Conservation (phyloP, 1,140 invertebrate species). For the Bombus waltoni region DNA sequence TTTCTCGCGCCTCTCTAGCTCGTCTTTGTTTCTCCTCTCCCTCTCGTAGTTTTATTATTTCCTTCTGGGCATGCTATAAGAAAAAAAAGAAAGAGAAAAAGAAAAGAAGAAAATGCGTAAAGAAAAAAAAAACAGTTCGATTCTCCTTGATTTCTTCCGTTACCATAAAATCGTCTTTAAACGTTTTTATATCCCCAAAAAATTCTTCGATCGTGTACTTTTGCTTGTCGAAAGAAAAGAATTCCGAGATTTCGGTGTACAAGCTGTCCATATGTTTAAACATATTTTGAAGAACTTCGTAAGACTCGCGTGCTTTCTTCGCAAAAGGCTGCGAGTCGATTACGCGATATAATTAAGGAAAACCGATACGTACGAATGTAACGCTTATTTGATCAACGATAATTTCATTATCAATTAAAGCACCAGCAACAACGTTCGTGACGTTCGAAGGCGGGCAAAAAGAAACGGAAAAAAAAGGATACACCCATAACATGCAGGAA, state of each 20-base stretch:
- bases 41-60: conserved; percentile 93
- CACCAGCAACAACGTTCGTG: too few relatives aligned
- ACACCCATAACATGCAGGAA: conserved; percentile 93
- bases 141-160: background rate
- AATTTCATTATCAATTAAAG: too few relatives aligned
- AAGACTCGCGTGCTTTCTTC: conserved; percentile 91
- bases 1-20: conserved; percentile 92
- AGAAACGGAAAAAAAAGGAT: conserved; percentile 79
- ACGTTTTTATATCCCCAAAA: conserved; percentile 96
- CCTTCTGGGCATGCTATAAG: conserved; percentile 90
- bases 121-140: background rate
- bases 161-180: conserved; percentile 96
- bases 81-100: background rate
- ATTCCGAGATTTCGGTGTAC: conserved; percentile 93
- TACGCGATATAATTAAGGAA: conserved; percentile 41
- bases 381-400: too few relatives aligned
- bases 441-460: background rate
- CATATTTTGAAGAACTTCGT: conserved; percentile 95
- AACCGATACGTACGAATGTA: background rate
- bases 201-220: conserved; percentile 99
- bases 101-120: background rate
- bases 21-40: conserved; percentile 93
- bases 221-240: conserved; percentile 95
- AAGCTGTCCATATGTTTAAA: conserved; percentile 95
- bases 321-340: conserved; percentile 86